A percentile compares a stretch with the other conserved stretches of the same genome.
Conservation (phyloP, 2,113 vertebrate genomes). For the Aplodontia rufa region DNA sequence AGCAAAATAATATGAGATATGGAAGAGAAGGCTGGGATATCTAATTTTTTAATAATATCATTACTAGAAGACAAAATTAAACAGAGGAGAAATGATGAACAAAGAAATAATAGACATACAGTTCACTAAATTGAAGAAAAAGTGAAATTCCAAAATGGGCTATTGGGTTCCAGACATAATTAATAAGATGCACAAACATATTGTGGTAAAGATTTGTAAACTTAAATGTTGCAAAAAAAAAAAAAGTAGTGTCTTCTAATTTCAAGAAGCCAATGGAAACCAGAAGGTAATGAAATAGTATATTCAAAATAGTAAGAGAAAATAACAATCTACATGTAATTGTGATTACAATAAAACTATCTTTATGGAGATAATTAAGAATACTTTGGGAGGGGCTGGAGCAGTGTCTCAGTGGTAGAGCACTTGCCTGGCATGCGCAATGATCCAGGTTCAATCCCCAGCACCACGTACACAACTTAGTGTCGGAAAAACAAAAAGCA, state of each 20-base stretch:
- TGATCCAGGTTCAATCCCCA: no score
- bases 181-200: background rate
- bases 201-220: constrained; percentile 1
- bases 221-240: background rate
- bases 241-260: background rate
- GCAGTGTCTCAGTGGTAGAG: no score
- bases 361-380: background rate
- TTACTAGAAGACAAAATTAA: constrained; percentile 43
- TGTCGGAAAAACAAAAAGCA: no score
- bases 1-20: constrained; percentile 42
- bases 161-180: constrained; percentile 45
- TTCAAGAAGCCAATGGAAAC: background rate
- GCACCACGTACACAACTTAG: no score
- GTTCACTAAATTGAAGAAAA: constrained; percentile 39
- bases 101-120: constrained; percentile 47
- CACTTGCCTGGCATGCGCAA: no score
- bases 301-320: constrained; percentile 3
- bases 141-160: constrained; percentile 8
- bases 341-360: background rate
- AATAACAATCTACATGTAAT: background rate
- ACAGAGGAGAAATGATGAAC: constrained; percentile 52
- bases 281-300: background rate
- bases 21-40: background rate
- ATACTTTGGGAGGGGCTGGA: no score
- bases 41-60: constrained; percentile 10